Conservation (phyloP, 2,113 vertebrate genomes). For the Regulus satrapa region DNA sequence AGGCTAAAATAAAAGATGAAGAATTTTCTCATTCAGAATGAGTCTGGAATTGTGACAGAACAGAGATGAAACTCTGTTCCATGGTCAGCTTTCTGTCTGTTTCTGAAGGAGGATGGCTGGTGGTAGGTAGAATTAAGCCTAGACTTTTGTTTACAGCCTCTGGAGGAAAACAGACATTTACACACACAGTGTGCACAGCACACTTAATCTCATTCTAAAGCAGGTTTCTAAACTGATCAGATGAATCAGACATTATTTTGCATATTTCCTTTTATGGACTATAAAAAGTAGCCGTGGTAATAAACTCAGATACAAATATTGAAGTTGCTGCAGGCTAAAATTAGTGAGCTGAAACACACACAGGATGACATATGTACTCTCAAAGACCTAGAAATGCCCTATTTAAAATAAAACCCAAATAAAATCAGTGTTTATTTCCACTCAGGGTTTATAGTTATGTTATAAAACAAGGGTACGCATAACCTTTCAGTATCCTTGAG, state of each 20-base stretch:
- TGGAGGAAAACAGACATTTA: background rate
- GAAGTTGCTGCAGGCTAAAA: background rate
- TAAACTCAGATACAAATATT: background rate
- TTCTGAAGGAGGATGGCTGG: background rate
- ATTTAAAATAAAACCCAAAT: background rate
- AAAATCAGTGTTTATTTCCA: background rate
- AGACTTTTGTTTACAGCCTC: background rate
- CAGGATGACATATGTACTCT: background rate
- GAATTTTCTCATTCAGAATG: background rate
- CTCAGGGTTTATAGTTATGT: background rate
- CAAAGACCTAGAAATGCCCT: background rate
- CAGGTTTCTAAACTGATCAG: background rate
- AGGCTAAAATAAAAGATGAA: background rate
- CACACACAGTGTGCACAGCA: background rate
- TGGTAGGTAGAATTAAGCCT: background rate
- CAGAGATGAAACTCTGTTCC: background rate
- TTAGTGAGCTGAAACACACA: background rate
- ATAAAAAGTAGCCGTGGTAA: background rate
- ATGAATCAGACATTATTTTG: background rate
- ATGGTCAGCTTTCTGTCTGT: background rate
- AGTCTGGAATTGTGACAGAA: background rate
- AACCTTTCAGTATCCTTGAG: background rate
- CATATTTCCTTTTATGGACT: background rate
- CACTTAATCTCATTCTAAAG: background rate
- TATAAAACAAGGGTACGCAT: background rate